phyloP scores from a whole-genome alignment of 2,113 vertebrate genomes.

The Neoarius graeffei region DNA sequence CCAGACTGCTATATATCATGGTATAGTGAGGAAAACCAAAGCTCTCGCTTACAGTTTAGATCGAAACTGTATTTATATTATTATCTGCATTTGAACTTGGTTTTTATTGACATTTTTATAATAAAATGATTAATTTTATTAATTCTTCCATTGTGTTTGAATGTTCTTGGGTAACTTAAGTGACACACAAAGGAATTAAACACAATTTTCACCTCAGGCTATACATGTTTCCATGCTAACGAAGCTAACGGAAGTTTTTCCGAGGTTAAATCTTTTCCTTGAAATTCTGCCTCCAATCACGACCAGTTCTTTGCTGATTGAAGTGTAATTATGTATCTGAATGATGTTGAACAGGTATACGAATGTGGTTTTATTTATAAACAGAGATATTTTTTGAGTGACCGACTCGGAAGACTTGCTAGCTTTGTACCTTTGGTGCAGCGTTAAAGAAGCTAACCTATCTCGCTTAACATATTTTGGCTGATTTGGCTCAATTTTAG shows the following conservation, averaged over 20 bases:
- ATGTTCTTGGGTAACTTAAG: not conserved
- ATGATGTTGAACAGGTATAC: not conserved
- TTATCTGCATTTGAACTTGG: slow-evolving; percentile 45
- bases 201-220: not conserved
- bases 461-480: no score
- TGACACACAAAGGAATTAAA: no score
- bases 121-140: slow-evolving; percentile 59
- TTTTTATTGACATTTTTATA: slow-evolving; percentile 60
- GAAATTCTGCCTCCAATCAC: not conserved
- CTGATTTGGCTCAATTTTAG: not conserved
- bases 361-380: not conserved
- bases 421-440: not conserved
- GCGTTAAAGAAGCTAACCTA: not conserved
- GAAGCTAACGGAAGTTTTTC: not conserved
- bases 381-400: not conserved
- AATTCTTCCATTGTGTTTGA: slow-evolving; percentile 15
- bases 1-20: not conserved
- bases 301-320: not conserved
- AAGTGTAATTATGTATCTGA: not conserved
- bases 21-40: slow-evolving; percentile 32
- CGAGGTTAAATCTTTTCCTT: not conserved
- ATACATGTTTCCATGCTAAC: not conserved
- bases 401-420: not conserved
- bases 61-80: slow-evolving; percentile 55
- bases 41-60: slow-evolving; percentile 16